A percentile compares a stretch with the other conserved stretches of the same genome.
phyloP scores from a whole-genome alignment of 2,888 invertebrate genomes.

The Tyria jacobaeae region DNA sequence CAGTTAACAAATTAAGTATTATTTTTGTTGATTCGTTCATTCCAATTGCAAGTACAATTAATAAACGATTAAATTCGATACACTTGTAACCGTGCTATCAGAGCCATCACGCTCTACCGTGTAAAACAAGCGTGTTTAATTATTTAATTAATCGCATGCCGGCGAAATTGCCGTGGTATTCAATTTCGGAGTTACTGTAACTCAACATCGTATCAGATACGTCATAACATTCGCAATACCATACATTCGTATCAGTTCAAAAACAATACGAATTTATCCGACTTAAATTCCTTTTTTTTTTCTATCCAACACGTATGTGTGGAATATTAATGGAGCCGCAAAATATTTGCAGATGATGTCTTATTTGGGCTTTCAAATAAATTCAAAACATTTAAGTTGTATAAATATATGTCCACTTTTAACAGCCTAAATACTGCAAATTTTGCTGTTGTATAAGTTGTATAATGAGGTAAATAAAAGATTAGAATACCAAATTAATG shows the following conservation, averaged over 20 bases:
- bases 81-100: neutral
- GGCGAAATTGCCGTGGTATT: neutral
- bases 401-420: too few relatives aligned
- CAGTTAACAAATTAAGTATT: neutral
- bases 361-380: too few relatives aligned
- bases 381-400: too few relatives aligned
- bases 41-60: constrained; percentile 5
- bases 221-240: neutral
- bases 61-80: constrained; percentile 7
- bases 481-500: too few relatives aligned
- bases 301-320: too few relatives aligned
- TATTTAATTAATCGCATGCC: constrained; percentile 11
- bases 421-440: too few relatives aligned
- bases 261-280: too few relatives aligned
- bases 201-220: neutral
- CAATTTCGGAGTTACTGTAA: neutral
- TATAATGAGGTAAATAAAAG: too few relatives aligned
- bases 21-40: neutral
- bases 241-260: neutral
- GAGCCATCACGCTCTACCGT: neutral
- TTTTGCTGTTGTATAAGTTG: too few relatives aligned
- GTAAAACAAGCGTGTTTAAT: constrained; percentile 1
- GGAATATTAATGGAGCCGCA: too few relatives aligned
- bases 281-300: too few relatives aligned
- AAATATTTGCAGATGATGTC: too few relatives aligned